Percentiles rank a stretch among this genome's conserved stretches.
Evolutionary conservation across 2,888 invertebrate genomes (phyloP).

Genomic region (Mythimna ferrago): DNA sequence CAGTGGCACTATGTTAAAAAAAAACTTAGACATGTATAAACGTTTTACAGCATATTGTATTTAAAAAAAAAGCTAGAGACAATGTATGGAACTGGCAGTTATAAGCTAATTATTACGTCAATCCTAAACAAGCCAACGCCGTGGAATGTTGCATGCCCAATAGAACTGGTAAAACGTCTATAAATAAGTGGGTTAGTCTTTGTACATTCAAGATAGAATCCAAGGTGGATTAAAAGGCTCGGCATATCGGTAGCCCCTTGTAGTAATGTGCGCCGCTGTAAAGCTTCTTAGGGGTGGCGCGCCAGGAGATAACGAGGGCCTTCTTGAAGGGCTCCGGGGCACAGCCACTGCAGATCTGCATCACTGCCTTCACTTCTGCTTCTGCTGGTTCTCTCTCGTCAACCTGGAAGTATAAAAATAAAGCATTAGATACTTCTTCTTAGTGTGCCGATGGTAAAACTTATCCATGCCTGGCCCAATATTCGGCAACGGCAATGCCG

Average conservation of each 20-base stretch:
- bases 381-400: constrained; percentile 96
- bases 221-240: constrained; percentile 87
- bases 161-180: constrained; percentile 24
- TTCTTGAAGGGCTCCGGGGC: constrained; percentile 95
- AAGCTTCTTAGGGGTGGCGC: constrained; percentile 93
- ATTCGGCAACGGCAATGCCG: too few species aligned
- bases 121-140: neutral
- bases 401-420: constrained; percentile 80
- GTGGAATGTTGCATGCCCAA: neutral
- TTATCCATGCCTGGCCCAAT: too few species aligned
- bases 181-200: constrained; percentile 43
- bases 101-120: neutral
- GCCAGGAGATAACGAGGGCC: constrained; percentile 95
- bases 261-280: constrained; percentile 93
- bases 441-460: too few species aligned
- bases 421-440: neutral
- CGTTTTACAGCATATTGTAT: constrained; percentile 17
- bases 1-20: constrained; percentile 22
- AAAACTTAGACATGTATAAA: constrained; percentile 31
- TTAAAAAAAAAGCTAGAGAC: neutral
- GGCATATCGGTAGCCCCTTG: constrained; percentile 92
- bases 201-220: constrained; percentile 53
- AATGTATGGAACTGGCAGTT: too few species aligned
- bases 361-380: constrained; percentile 95
- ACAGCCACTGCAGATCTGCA: constrained; percentile 95